A percentile compares a stretch with the other conserved stretches of the same genome.
phyloP scores from a whole-genome alignment of 2,888 invertebrate species.

The Auanema sp. region DNA sequence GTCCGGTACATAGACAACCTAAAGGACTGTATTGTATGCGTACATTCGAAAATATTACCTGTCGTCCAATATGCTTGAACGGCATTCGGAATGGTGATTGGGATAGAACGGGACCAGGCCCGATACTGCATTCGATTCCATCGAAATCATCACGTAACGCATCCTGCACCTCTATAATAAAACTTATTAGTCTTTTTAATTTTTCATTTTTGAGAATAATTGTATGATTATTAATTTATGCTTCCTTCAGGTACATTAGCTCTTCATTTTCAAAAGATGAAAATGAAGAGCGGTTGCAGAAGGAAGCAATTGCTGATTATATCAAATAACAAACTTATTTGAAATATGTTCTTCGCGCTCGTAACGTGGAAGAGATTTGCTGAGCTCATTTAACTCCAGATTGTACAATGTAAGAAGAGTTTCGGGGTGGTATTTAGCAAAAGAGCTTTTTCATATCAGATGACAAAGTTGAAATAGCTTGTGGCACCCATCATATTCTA shows the following conservation, averaged over 20 bases:
- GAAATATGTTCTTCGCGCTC: too few species aligned
- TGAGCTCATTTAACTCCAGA: too few species aligned
- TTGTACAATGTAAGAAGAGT: too few species aligned
- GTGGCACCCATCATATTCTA: too few species aligned
- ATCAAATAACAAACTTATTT: too few species aligned
- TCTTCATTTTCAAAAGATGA: not conserved
- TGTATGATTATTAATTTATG: too few species aligned
- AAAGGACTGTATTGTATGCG: not conserved
- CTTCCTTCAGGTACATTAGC: too few species aligned
- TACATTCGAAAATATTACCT: slow-evolving; percentile 21
- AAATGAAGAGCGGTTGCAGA: not conserved
- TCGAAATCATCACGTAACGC: slow-evolving; percentile 43
- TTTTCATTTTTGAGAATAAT: slow-evolving; percentile 1
- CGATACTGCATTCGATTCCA: slow-evolving; percentile 51
- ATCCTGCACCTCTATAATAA: slow-evolving; percentile 46
- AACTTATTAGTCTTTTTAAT: not conserved
- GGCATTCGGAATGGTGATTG: slow-evolving; percentile 43
- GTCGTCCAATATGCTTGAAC: slow-evolving; percentile 42
- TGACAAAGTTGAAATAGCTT: too few species aligned
- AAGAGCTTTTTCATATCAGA: too few species aligned
- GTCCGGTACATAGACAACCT: slow-evolving; percentile 42
- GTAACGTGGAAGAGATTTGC: too few species aligned
- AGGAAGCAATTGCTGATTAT: not conserved
- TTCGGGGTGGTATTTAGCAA: too few species aligned
- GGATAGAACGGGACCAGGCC: slow-evolving; percentile 50